phyloP scores from a whole-genome alignment of 2,888 invertebrate genomes.

The Blera fallax region DNA sequence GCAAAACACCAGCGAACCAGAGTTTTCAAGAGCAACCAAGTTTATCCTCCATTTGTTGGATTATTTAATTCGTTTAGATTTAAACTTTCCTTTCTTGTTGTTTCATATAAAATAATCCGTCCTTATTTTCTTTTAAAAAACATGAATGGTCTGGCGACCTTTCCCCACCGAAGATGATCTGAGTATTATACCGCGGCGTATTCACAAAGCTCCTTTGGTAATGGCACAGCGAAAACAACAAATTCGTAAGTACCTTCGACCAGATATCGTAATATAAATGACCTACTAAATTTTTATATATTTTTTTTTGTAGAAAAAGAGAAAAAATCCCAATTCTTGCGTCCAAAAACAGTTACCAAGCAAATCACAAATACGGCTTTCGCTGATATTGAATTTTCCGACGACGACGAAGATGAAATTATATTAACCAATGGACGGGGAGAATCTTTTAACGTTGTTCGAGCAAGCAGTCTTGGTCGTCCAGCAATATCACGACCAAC shows the following conservation, averaged over 20 bases:
- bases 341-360: constrained; percentile 73
- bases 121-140: constrained; percentile 43
- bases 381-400: constrained; percentile 78
- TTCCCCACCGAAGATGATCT: constrained; percentile 58
- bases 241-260: constrained; percentile 36
- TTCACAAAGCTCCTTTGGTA: constrained; percentile 52
- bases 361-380: constrained; percentile 73
- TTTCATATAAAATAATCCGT: constrained; percentile 5
- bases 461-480: constrained; percentile 9
- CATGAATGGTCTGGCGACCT: constrained; percentile 69
- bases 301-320: constrained; percentile 40
- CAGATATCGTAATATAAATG: too few relatives aligned
- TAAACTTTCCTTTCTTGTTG: background rate
- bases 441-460: constrained; percentile 23
- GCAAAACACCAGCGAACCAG: too few relatives aligned
- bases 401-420: constrained; percentile 77
- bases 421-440: constrained; percentile 42
- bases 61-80: too few relatives aligned
- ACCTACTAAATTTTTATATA: background rate
- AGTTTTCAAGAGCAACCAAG: too few relatives aligned
- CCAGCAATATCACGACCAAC: constrained; percentile 10
- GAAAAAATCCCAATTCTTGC: constrained; percentile 46
- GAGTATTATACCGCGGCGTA: constrained; percentile 50
- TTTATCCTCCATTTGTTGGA: too few relatives aligned
- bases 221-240: constrained; percentile 59